Percentiles rank a stretch among this genome's conserved stretches.
Evolutionary conservation across 1,140 invertebrate species (phyloP).

Genomic region (Subanguina moxae): DNA sequence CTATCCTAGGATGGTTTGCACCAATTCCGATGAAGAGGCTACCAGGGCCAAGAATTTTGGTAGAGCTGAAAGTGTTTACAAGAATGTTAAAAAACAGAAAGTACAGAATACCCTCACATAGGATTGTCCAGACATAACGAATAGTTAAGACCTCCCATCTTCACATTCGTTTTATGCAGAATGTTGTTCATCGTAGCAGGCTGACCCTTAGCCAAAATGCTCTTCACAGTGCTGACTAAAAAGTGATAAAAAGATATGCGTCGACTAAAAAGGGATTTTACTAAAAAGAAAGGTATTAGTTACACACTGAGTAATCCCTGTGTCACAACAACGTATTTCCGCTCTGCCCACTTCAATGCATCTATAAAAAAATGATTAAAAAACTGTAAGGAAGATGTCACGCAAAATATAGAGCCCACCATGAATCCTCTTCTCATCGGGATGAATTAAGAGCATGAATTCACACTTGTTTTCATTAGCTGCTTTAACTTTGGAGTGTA

Average conservation of each 20-base stretch:
- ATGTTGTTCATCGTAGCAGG: constrained; percentile 7
- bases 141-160: constrained; percentile 11
- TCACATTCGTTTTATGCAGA: constrained; percentile 8
- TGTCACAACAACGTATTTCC: not conserved
- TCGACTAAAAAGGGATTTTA: no score
- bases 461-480: not conserved
- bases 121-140: not conserved
- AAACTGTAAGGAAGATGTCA: no score
- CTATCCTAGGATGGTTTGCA: constrained; percentile 3
- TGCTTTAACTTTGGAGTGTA: not conserved
- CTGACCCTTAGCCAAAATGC: not conserved
- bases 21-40: constrained; percentile 18
- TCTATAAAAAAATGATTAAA: not conserved
- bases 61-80: not conserved
- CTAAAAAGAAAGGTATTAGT: no score
- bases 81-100: not conserved
- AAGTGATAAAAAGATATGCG: no score
- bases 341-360: not conserved
- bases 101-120: constrained; percentile 1
- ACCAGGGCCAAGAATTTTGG: not conserved
- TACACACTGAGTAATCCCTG: no score
- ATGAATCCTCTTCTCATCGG: not conserved
- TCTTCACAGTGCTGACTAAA: not conserved
- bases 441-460: not conserved
- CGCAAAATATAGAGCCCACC: not conserved